Evolutionary conservation across 1,140 invertebrate genomes (phyloP).

Genomic region (Hesperophylax magnus): DNA sequence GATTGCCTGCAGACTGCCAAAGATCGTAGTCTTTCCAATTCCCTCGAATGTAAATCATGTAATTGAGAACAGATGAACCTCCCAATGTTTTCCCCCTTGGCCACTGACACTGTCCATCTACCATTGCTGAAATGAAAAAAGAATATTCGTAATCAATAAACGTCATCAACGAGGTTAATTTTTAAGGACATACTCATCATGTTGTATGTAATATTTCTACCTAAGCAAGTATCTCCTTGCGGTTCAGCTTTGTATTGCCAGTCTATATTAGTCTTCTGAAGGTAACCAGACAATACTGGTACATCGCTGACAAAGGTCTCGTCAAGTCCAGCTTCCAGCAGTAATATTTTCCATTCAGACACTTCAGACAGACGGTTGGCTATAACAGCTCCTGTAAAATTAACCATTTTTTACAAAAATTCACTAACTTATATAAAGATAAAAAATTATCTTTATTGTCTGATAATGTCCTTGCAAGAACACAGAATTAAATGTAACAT

Average conservation of each 20-base stretch:
- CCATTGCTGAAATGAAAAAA: conserved; percentile 64
- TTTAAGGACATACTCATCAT: too few relatives aligned
- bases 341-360: conserved; percentile 82
- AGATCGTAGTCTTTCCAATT: conserved; percentile 88
- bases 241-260: conserved; percentile 95
- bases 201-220: conserved; percentile 55
- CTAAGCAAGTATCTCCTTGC: conserved; percentile 85
- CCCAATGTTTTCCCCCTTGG: conserved; percentile 88
- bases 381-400: conserved; percentile 77
- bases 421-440: too few relatives aligned
- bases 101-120: conserved; percentile 86
- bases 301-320: conserved; percentile 94
- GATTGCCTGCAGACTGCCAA: conserved; percentile 90
- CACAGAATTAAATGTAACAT: too few relatives aligned
- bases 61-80: conserved; percentile 93
- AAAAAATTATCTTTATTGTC: too few relatives aligned
- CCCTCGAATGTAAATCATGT: conserved; percentile 95
- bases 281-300: conserved; percentile 87
- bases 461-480: too few relatives aligned
- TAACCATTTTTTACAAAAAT: too few relatives aligned
- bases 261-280: conserved; percentile 90
- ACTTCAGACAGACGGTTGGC: conserved; percentile 89
- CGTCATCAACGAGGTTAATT: too few relatives aligned
- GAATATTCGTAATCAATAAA: too few relatives aligned
- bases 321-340: conserved; percentile 90